phyloP scores from a whole-genome alignment of 2,888 invertebrate genomes.

The Drosophila rellima region DNA sequence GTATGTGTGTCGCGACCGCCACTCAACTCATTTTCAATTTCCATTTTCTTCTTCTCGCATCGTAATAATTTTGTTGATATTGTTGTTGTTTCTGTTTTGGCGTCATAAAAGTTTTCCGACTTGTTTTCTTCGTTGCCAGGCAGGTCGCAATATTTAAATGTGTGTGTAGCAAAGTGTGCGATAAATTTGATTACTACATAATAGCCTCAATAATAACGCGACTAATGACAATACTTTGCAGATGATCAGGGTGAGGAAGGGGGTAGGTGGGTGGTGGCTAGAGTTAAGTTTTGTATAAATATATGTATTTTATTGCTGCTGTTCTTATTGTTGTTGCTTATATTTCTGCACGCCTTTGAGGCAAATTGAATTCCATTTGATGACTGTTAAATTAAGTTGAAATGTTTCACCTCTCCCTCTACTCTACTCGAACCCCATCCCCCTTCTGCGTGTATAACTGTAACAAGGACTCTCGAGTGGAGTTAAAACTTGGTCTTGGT shows the following conservation, averaged over 20 bases:
- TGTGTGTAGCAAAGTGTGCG: conserved; percentile 58
- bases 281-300: conserved; percentile 24
- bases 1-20: conserved; percentile 18
- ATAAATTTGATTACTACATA: conserved; percentile 80
- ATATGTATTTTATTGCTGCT: conserved; percentile 16
- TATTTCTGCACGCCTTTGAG: conserved; percentile 55
- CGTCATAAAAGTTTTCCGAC: conserved; percentile 72
- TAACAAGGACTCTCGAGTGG: conserved; percentile 60
- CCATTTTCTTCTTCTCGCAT: conserved; percentile 62
- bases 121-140: conserved; percentile 60
- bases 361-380: conserved; percentile 75
- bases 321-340: conserved; percentile 11
- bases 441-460: conserved; percentile 29
- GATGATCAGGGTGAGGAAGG: background rate
- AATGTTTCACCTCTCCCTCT: conserved; percentile 24
- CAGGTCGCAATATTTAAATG: conserved; percentile 19
- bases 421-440: too few species aligned
- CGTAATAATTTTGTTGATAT: conserved; percentile 54
- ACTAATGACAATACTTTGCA: conserved; percentile 67
- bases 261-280: background rate
- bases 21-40: conserved; percentile 69
- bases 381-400: conserved; percentile 78
- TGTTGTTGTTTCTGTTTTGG: conserved; percentile 57
- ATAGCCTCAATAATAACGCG: conserved; percentile 76
- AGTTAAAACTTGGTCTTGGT: conserved; percentile 17